Conservation (phyloP, 2,113 vertebrate species). For the Amphilophus citrinellus region DNA sequence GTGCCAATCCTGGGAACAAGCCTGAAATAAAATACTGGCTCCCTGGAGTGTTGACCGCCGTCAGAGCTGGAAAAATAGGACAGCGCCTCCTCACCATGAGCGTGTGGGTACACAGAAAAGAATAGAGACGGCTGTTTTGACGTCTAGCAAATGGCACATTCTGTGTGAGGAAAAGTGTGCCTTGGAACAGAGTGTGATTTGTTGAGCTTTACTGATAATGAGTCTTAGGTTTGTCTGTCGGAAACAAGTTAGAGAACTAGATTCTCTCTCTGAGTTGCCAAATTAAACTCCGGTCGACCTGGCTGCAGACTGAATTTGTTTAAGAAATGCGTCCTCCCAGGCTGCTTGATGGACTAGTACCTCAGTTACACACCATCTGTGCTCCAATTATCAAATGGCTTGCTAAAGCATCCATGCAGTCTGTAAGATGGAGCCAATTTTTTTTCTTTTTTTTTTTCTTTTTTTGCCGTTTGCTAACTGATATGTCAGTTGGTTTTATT, state of each 20-base stretch:
- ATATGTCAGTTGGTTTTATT: slow-evolving; percentile 28
- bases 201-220: background rate
- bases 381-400: slow-evolving; percentile 28
- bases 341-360: slow-evolving; percentile 42
- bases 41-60: background rate
- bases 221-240: background rate
- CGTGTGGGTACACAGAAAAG: background rate
- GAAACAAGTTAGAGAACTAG: slow-evolving; percentile 13
- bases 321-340: slow-evolving; percentile 19
- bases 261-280: slow-evolving; percentile 17
- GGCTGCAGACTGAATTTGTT: slow-evolving; percentile 13
- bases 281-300: slow-evolving; percentile 34
- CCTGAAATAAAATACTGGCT: background rate
- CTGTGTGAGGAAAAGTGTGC: slow-evolving; percentile 16
- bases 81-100: background rate
- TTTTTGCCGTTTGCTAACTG: slow-evolving; percentile 22
- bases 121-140: background rate
- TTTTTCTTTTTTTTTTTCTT: slow-evolving; percentile 8
- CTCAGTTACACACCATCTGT: slow-evolving; percentile 57
- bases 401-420: slow-evolving; percentile 35
- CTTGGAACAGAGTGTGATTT: slow-evolving; percentile 1
- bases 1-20: slow-evolving; percentile 6
- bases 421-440: slow-evolving; percentile 14
- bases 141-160: background rate
- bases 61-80: slow-evolving; percentile 4